phyloP scores from a whole-genome alignment of 2,888 invertebrate species.

The Lymantria monacha region DNA sequence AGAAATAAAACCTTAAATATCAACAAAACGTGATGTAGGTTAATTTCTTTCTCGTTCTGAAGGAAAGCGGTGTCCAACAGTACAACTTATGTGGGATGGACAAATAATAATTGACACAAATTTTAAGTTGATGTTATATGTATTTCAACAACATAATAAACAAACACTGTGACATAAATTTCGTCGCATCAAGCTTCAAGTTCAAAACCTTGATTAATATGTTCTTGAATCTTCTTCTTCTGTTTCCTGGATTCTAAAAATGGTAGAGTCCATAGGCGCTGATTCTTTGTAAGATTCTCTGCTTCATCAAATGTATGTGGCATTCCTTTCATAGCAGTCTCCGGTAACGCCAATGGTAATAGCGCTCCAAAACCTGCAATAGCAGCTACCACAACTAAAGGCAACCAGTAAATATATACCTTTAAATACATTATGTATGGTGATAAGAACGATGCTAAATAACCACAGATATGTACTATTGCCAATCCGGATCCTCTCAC shows the following conservation, averaged over 20 bases:
- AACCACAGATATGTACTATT: constrained; percentile 53
- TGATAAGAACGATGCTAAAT: constrained; percentile 47
- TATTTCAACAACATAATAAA: neutral
- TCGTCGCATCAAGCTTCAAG: neutral
- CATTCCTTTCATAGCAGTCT: constrained; percentile 41
- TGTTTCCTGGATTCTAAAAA: constrained; percentile 22
- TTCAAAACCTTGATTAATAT: constrained; percentile 18
- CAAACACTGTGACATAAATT: no score
- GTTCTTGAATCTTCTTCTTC: constrained; percentile 7
- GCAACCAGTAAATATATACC: constrained; percentile 26
- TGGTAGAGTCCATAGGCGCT: constrained; percentile 39
- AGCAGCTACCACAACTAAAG: constrained; percentile 16
- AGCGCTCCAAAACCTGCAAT: constrained; percentile 20
- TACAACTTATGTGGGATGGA: no score
- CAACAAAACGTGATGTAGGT: no score
- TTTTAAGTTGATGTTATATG: no score
- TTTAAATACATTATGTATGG: constrained; percentile 40
- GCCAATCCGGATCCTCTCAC: constrained; percentile 58
- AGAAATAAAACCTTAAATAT: no score
- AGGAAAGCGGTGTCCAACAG: no score
- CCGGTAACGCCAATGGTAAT: constrained; percentile 32
- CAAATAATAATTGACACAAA: no score
- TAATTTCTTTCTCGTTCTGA: no score
- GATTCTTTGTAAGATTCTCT: constrained; percentile 31
- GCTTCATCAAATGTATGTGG: constrained; percentile 45